These are phyloP conservation scores for Seriola quinqueradiata DNA, from an alignment of 2,113 vertebrate species.

Conservation along the genomic window DNA sequence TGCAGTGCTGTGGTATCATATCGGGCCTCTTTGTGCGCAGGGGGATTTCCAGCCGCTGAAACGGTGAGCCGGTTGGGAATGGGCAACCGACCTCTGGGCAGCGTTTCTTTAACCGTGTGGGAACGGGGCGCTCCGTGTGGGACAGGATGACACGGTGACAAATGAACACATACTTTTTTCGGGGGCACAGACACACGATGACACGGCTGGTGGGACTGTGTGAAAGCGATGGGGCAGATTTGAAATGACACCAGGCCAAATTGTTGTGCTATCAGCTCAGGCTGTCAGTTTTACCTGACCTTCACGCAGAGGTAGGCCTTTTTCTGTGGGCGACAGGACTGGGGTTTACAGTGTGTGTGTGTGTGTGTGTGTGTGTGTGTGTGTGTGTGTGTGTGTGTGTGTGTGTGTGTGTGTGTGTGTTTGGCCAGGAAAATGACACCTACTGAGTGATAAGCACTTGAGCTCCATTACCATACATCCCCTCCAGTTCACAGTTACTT, in stretches of 20 bases:
- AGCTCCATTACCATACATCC: background rate
- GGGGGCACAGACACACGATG: slow-evolving; percentile 6
- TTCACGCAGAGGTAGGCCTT: background rate
- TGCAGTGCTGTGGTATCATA: slow-evolving; percentile 86
- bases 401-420: no score
- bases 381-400: no score
- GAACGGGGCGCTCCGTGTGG: slow-evolving; percentile 68
- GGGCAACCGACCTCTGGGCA: slow-evolving; percentile 80
- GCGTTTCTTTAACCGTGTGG: slow-evolving; percentile 80
- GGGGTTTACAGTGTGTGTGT: no score
- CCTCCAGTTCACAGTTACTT: background rate
- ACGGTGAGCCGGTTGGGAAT: slow-evolving; percentile 86
- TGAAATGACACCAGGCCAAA: slow-evolving; percentile 19
- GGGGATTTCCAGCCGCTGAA: slow-evolving; percentile 87
- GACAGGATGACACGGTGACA: slow-evolving; percentile 58
- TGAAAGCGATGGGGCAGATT: slow-evolving; percentile 18
- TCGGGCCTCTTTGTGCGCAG: slow-evolving; percentile 84
- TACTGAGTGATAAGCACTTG: background rate
- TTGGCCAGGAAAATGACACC: background rate
- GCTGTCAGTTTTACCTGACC: background rate
- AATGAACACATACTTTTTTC: slow-evolving; percentile 8
- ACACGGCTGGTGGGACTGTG: slow-evolving; percentile 10
- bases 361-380: no score
- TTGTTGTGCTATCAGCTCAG: background rate
- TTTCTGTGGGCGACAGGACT: slow-evolving; percentile 1